Conservation (phyloP, 30 jellyfish, hydroid and myxozoan genomes). For the Aurelia sp. region DNA sequence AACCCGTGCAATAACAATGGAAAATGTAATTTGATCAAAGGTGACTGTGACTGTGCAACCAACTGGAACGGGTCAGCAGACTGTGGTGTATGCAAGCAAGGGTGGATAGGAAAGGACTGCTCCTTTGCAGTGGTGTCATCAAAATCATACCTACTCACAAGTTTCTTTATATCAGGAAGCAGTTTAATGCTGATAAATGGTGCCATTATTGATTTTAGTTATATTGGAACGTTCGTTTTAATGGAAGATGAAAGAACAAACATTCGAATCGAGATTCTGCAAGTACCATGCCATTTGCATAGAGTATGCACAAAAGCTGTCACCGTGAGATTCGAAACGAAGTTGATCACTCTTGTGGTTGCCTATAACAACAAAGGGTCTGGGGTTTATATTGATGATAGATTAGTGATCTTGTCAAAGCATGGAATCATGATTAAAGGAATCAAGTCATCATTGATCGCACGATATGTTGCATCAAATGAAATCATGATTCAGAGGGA, state of each 20-base stretch:
- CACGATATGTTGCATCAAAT: conserved; percentile 4
- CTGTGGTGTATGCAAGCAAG: conserved; percentile 46
- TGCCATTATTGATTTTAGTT: conserved; percentile 27
- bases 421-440: neutral
- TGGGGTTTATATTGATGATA: conserved; percentile 11
- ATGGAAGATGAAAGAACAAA: conserved; percentile 12
- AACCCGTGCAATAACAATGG: conserved; percentile 62
- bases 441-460: conserved; percentile 8
- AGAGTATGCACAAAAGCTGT: conserved; percentile 47
- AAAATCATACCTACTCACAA: neutral
- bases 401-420: conserved; percentile 8
- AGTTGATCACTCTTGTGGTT: conserved; percentile 10
- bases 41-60: conserved; percentile 34
- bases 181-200: conserved; percentile 40
- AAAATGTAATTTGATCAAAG: conserved; percentile 13
- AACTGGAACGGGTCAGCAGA: conserved; percentile 70
- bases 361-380: conserved; percentile 15
- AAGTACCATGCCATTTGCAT: conserved; percentile 35
- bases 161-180: conserved; percentile 24
- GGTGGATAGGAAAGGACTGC: conserved; percentile 68
- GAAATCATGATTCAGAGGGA: conserved; percentile 9
- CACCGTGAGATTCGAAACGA: conserved; percentile 25
- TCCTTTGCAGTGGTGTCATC: conserved; percentile 22
- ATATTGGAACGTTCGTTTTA: conserved; percentile 41
- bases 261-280: conserved; percentile 39